These are phyloP conservation scores for Pachyseris speciosa DNA, from an alignment of 64 coral and sea anemone genomes.

Conservation along the genomic window DNA sequence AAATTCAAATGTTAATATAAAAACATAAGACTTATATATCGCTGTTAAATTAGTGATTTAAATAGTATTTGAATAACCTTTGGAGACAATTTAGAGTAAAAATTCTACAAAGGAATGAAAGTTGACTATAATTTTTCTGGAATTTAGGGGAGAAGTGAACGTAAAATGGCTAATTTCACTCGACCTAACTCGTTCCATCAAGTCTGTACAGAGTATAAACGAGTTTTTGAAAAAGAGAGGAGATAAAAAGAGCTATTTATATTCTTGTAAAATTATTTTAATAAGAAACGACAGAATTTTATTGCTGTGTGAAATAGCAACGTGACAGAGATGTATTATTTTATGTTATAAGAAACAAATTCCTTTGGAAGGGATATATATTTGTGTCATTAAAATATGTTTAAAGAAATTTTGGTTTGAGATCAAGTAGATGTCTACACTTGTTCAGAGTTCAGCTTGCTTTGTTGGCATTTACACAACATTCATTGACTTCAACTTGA, in stretches of 20 bases:
- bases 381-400: constrained; percentile 26
- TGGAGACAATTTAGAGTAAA: not conserved
- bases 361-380: constrained; percentile 5
- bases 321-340: constrained; percentile 36
- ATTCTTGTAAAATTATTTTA: constrained; percentile 52
- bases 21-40: no score
- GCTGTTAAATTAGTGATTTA: constrained; percentile 9
- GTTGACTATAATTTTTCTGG: not conserved
- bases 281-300: not conserved
- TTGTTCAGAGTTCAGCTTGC: no score
- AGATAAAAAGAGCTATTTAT: constrained; percentile 27
- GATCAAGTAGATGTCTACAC: no score
- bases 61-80: not conserved
- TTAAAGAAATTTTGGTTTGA: not conserved
- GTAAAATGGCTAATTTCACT: not conserved
- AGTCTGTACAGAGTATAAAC: constrained; percentile 18
- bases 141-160: not conserved
- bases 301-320: constrained; percentile 19
- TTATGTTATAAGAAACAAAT: not conserved
- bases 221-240: not conserved
- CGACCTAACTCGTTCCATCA: not conserved
- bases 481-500: no score
- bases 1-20: no score
- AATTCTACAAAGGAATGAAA: not conserved
- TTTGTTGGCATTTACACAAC: no score